A percentile compares a stretch with the other conserved stretches of the same genome.
phyloP scores from a whole-genome alignment of 2,797 vertebrate species.

The Ceyx erithaca region DNA sequence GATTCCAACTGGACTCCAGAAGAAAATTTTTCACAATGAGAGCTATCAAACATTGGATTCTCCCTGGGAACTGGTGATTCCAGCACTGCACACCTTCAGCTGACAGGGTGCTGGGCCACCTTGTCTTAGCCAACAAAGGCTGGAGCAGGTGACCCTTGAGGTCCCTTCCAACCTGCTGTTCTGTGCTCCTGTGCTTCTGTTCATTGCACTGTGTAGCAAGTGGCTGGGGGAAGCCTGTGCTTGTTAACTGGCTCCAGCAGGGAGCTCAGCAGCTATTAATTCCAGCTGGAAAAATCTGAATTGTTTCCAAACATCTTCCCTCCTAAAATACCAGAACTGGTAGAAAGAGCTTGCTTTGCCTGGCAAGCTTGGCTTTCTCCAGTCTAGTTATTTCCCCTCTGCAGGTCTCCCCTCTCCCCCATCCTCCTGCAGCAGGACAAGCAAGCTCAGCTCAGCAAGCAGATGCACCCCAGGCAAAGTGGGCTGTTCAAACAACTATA shows the following conservation, averaged over 20 bases:
- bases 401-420: neutral
- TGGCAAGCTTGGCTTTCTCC: neutral
- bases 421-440: neutral
- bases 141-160: neutral
- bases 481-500: neutral
- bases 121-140: neutral
- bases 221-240: neutral
- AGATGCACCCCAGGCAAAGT: neutral
- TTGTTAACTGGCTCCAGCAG: neutral
- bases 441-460: neutral
- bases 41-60: neutral
- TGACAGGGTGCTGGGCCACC: neutral
- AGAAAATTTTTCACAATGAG: neutral
- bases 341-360: neutral
- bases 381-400: neutral
- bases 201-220: neutral
- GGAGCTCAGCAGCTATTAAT: neutral
- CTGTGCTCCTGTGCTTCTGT: neutral
- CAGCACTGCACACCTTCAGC: neutral
- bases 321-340: neutral
- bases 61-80: too few species aligned
- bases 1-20: neutral
- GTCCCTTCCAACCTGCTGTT: neutral
- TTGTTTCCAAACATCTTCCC: neutral
- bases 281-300: constrained; percentile 8